Percentiles rank a stretch among this genome's conserved stretches.
phyloP scores from a whole-genome alignment of 1,140 invertebrate genomes.

The Charaxes varanes region DNA sequence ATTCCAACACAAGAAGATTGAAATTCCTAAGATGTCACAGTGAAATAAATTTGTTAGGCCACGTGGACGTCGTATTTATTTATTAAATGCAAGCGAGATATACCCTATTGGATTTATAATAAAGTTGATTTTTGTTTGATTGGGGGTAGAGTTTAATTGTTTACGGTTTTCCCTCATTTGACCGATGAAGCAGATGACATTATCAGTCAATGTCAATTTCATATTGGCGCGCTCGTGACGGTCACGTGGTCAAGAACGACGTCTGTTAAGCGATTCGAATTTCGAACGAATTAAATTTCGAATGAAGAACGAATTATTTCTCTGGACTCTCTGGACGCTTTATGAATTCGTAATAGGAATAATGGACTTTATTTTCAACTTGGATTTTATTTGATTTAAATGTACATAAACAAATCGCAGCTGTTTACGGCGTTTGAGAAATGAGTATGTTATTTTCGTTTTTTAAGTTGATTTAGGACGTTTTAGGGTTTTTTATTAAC shows the following conservation, averaged over 20 bases:
- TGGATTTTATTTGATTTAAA: no score
- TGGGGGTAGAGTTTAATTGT: constrained; percentile 6
- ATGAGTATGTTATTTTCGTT: no score
- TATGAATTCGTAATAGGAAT: no score
- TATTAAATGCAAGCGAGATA: not conserved
- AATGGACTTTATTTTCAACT: no score
- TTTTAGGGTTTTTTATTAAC: no score
- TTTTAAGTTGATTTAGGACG: no score
- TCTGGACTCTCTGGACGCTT: no score
- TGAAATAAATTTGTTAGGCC: constrained; percentile 10
- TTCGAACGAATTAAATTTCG: no score
- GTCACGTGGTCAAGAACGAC: constrained; percentile 19
- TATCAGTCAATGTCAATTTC: constrained; percentile 27
- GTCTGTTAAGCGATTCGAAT: not conserved
- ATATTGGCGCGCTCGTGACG: constrained; percentile 11
- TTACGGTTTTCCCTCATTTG: constrained; percentile 13
- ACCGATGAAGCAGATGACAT: constrained; percentile 22
- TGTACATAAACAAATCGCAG: no score
- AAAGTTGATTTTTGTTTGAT: constrained; percentile 12
- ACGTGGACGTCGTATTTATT: constrained; percentile 20
- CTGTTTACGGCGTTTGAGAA: no score
- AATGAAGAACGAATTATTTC: no score
- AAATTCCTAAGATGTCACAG: constrained; percentile 6
- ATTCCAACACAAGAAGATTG: constrained; percentile 4
- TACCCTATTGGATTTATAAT: constrained; percentile 6